A percentile compares a stretch with the other conserved stretches of the same genome.
These are phyloP conservation scores for Sinelater perroti DNA, from an alignment of 2,888 invertebrate species.

Conservation along the genomic window DNA sequence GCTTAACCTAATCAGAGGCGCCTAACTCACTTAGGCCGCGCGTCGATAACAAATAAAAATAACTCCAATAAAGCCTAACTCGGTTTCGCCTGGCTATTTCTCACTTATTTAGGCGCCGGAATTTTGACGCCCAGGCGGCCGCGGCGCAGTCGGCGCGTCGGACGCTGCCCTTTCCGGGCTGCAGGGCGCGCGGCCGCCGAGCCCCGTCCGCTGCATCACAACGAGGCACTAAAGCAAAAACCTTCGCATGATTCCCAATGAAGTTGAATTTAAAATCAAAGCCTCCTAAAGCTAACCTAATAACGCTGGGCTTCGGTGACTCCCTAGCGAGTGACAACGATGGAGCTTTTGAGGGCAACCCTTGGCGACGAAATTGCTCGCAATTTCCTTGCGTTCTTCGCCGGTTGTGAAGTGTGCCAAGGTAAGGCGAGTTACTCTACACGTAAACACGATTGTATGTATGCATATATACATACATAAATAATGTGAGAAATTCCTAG, in stretches of 20 bases:
- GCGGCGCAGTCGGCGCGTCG: too few species aligned
- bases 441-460: too few species aligned
- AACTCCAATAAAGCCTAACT: constrained; percentile 51
- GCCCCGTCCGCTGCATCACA: constrained; percentile 4
- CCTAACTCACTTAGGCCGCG: constrained; percentile 45
- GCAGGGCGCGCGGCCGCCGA: too few species aligned
- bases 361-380: constrained; percentile 30
- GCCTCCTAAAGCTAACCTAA: constrained; percentile 40
- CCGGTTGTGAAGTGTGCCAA: too few species aligned
- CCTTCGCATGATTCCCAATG: constrained; percentile 30
- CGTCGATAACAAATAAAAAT: constrained; percentile 53
- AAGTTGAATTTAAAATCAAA: constrained; percentile 43
- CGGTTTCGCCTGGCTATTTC: constrained; percentile 46
- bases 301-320: constrained; percentile 38
- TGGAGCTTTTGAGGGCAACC: constrained; percentile 34
- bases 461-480: too few species aligned
- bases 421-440: too few species aligned
- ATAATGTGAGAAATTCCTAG: too few species aligned
- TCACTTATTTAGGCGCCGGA: constrained; percentile 40
- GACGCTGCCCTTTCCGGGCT: too few species aligned
- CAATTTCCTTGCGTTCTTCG: constrained; percentile 18
- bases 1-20: constrained; percentile 44
- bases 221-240: constrained; percentile 16
- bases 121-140: constrained; percentile 12
- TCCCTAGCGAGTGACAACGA: constrained; percentile 36